Conservation (phyloP, 2,797 vertebrate genomes). For the Pangasius djambal region DNA sequence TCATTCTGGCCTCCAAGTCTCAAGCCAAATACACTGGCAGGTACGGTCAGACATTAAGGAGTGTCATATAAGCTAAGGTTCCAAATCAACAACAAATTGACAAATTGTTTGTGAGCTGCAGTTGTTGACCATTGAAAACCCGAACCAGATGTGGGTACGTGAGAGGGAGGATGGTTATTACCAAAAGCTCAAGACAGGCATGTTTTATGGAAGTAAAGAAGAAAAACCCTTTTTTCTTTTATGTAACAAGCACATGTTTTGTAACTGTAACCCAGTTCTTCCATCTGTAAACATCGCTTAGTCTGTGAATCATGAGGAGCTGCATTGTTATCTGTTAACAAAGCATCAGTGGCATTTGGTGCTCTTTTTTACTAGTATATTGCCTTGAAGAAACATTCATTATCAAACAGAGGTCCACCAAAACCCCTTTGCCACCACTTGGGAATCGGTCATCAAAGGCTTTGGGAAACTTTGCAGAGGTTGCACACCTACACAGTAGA, state of each 20-base stretch:
- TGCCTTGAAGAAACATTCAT: background rate
- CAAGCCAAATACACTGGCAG: constrained; percentile 35
- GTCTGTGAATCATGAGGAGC: constrained; percentile 35
- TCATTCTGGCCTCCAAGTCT: background rate
- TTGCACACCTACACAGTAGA: background rate
- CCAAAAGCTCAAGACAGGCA: constrained; percentile 54
- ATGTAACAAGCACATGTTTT: constrained; percentile 41
- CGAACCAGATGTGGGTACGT: constrained; percentile 70
- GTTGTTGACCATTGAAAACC: constrained; percentile 65
- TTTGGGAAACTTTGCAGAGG: background rate
- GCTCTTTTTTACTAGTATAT: constrained; percentile 9
- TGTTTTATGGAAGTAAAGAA: constrained; percentile 33
- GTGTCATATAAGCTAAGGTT: constrained; percentile 63
- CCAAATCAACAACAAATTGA: constrained; percentile 56
- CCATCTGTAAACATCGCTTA: constrained; percentile 63
- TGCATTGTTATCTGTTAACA: constrained; percentile 27
- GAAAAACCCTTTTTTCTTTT: constrained; percentile 58
- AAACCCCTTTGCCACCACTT: background rate
- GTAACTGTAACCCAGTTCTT: constrained; percentile 73
- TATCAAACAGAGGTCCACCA: background rate
- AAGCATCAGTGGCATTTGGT: constrained; percentile 5
- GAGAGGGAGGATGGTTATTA: constrained; percentile 26
- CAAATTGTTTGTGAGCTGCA: constrained; percentile 69
- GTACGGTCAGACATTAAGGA: constrained; percentile 58
- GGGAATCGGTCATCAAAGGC: background rate